Conservation (phyloP, 2,797 vertebrate species). For the Astyanax mexicanus region DNA sequence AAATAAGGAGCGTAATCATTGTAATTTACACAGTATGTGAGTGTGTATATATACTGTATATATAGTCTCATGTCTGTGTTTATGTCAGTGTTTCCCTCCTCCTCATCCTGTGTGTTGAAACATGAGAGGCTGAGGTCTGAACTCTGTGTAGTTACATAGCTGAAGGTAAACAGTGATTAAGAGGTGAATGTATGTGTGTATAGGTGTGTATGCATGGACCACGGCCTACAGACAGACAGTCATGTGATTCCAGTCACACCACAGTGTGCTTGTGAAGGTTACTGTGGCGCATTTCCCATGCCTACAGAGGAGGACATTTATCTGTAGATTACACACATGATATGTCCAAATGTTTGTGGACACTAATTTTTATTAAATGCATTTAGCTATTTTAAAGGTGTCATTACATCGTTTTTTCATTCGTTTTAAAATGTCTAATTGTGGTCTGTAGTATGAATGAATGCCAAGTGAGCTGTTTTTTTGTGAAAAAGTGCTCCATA, state of each 20-base stretch:
- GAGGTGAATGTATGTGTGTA: constrained; percentile 34
- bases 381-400: too few species aligned
- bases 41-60: not conserved
- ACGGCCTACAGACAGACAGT: constrained; percentile 27
- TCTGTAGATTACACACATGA: constrained; percentile 22
- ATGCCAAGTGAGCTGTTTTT: too few species aligned
- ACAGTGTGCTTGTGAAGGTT: constrained; percentile 46
- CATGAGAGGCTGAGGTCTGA: not conserved
- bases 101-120: not conserved
- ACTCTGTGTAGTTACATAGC: constrained; percentile 26
- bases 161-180: constrained; percentile 47
- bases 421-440: too few species aligned
- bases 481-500: too few species aligned
- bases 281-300: constrained; percentile 50
- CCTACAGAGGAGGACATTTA: constrained; percentile 5
- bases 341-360: too few species aligned
- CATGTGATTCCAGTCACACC: constrained; percentile 57
- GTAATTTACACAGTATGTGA: too few species aligned
- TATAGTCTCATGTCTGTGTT: not conserved
- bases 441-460: too few species aligned
- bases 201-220: not conserved
- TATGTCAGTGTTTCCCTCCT: not conserved
- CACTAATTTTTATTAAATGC: too few species aligned
- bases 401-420: too few species aligned
- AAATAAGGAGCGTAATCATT: too few species aligned